phyloP scores from a whole-genome alignment of 2,113 vertebrate species.

The Rattus norvegicus region DNA sequence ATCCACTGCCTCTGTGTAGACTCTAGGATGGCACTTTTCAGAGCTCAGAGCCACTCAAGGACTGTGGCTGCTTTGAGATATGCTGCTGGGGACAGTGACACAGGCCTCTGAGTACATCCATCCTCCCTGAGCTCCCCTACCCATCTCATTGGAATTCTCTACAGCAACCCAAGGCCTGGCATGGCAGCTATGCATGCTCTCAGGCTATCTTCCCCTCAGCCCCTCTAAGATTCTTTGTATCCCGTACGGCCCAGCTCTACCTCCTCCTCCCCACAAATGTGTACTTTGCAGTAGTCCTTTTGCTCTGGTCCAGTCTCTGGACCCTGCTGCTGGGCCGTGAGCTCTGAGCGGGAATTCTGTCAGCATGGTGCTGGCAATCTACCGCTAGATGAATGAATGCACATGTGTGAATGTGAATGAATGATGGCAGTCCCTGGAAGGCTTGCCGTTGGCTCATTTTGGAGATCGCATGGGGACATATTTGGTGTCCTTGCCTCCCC shows the following conservation, averaged over 20 bases:
- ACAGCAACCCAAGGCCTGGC: rapidly evolving
- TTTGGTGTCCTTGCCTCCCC: not conserved
- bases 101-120: not conserved
- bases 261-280: not conserved
- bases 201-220: not conserved
- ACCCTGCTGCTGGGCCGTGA: not conserved
- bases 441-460: not conserved
- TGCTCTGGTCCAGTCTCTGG: not conserved
- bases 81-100: not conserved
- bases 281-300: not conserved
- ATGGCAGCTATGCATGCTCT: not conserved
- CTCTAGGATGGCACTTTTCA: not conserved
- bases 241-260: not conserved
- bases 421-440: not conserved
- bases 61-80: not conserved
- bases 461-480: rapidly evolving
- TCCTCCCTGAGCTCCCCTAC: not conserved
- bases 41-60: not conserved
- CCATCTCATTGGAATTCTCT: no score
- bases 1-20: not conserved
- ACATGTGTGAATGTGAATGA: not conserved
- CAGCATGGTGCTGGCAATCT: rapidly evolving
- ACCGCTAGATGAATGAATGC: not conserved
- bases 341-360: not conserved
- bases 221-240: not conserved